A percentile compares a stretch with the other conserved stretches of the same genome.
These are phyloP conservation scores for Euplexia lucipara DNA, from an alignment of 2,888 invertebrate species.

Conservation along the genomic window DNA sequence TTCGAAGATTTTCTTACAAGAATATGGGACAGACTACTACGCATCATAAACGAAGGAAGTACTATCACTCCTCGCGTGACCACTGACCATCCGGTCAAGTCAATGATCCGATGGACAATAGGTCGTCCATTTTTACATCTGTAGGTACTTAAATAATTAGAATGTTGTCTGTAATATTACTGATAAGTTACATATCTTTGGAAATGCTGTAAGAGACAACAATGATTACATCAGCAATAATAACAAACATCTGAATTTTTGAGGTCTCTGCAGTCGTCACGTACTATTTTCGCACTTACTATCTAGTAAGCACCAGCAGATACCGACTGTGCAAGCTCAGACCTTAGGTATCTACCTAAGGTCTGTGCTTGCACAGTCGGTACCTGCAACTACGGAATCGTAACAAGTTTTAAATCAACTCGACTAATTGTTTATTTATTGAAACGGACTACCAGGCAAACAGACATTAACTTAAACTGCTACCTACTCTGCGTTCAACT, in stretches of 20 bases:
- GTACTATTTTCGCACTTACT: too few relatives aligned
- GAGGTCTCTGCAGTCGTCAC: too few relatives aligned
- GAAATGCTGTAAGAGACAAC: conserved; percentile 29
- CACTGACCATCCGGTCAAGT: conserved; percentile 30
- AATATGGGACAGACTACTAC: conserved; percentile 17
- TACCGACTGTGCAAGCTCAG: too few relatives aligned
- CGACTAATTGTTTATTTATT: too few relatives aligned
- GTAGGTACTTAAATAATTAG: conserved; percentile 5
- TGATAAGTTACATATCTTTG: conserved; percentile 19
- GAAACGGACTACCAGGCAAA: too few relatives aligned
- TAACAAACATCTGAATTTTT: neutral
- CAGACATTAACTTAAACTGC: too few relatives aligned
- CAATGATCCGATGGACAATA: conserved; percentile 37
- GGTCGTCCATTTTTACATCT: conserved; percentile 3
- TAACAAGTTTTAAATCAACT: too few relatives aligned
- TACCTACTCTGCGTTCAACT: too few relatives aligned
- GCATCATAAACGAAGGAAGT: conserved; percentile 19
- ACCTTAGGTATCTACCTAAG: too few relatives aligned
- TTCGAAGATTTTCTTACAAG: conserved; percentile 12
- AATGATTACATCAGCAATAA: conserved; percentile 34
- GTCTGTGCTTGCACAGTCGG: too few relatives aligned
- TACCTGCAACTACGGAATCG: too few relatives aligned
- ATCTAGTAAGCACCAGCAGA: too few relatives aligned
- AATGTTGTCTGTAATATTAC: conserved; percentile 7
- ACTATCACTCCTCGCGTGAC: conserved; percentile 18